Conservation (phyloP, 2,113 vertebrate genomes). For the Nicator chloris region DNA sequence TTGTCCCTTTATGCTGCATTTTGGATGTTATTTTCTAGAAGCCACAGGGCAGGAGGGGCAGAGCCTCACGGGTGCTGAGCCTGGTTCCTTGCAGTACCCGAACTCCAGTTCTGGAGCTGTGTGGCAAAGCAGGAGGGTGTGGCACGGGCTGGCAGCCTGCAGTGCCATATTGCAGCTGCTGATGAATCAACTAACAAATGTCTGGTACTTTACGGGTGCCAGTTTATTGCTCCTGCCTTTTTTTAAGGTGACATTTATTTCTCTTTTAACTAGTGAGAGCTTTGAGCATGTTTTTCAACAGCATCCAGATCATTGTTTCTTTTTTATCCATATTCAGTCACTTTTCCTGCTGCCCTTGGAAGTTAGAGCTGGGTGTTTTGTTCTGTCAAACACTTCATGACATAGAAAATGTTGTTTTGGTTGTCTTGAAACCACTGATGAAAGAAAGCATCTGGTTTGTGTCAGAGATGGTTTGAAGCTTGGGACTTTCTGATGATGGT, state of each 20-base stretch:
- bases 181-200: background rate
- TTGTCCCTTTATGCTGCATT: background rate
- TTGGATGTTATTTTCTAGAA: background rate
- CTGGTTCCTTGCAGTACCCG: accelerated
- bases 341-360: background rate
- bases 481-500: background rate
- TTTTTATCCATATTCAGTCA: background rate
- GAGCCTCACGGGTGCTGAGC: background rate
- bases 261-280: background rate
- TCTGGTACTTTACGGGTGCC: background rate
- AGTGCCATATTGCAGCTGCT: background rate
- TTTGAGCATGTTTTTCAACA: background rate
- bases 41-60: background rate
- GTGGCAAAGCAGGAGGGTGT: background rate
- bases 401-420: background rate
- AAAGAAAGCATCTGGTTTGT: background rate
- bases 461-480: background rate
- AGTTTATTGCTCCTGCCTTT: background rate
- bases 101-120: background rate
- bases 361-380: background rate
- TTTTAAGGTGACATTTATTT: background rate
- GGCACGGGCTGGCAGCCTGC: background rate
- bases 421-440: background rate
- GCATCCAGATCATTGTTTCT: background rate
- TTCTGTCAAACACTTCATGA: background rate